Conservation (phyloP, 2,113 vertebrate species). For the Tetraodon nigroviridis region DNA sequence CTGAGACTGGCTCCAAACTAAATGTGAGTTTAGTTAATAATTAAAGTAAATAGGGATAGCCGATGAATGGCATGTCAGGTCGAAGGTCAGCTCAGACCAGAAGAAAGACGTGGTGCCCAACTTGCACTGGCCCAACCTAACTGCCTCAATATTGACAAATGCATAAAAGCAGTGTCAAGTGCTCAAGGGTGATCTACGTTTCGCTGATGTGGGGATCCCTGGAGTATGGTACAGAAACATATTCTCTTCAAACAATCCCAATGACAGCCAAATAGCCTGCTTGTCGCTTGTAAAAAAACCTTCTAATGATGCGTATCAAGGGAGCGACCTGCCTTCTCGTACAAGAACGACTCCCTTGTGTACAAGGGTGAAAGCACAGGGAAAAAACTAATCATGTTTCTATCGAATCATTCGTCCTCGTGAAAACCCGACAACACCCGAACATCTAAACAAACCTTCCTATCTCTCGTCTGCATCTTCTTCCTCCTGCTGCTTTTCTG, state of each 20-base stretch:
- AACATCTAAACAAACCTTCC: conserved; percentile 65
- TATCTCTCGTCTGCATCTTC: conserved; percentile 34
- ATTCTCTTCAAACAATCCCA: conserved; percentile 91
- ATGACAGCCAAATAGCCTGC: conserved; percentile 91
- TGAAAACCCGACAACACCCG: conserved; percentile 47
- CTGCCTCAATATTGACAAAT: conserved; percentile 81
- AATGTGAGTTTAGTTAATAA: conserved; percentile 19
- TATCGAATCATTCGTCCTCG: conserved; percentile 68
- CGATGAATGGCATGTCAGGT: conserved; percentile 57
- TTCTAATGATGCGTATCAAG: conserved; percentile 91
- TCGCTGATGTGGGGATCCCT: conserved; percentile 81
- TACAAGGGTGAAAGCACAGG: conserved; percentile 70
- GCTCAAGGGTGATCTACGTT: conserved; percentile 78
- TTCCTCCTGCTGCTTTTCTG: conserved; percentile 53
- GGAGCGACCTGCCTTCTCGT: conserved; percentile 84
- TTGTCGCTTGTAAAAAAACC: conserved; percentile 93
- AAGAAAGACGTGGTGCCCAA: conserved; percentile 35
- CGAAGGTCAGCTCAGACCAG: conserved; percentile 65
- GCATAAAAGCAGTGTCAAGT: conserved; percentile 77
- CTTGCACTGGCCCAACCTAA: conserved; percentile 64
- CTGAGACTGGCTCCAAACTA: too few relatives aligned
- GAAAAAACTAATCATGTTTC: conserved; percentile 73
- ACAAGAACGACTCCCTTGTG: conserved; percentile 79
- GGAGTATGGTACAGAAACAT: conserved; percentile 83
- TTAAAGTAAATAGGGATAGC: conserved; percentile 57